Evolutionary conservation across 2,888 invertebrate genomes (phyloP), one percentile per base, ranked within the genome.

Genomic region (Choristoneura rosaceana): DNA sequence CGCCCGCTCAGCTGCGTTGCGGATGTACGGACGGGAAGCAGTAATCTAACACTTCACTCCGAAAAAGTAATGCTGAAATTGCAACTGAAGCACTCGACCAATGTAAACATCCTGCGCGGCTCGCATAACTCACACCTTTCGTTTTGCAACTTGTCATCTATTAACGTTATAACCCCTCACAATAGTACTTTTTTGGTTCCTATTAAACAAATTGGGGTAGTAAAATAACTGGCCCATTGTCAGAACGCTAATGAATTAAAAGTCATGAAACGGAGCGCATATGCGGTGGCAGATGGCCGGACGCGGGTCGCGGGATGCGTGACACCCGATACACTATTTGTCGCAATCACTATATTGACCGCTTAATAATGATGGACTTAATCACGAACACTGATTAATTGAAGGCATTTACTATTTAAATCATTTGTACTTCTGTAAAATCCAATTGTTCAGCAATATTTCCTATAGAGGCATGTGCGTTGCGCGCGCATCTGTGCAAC

Each of bases 211-310:
- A 81, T 86, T 84, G 84, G 87, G 86, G 85, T 84, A 81, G 83
- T 77, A 78, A 82, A 87, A 86, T 82, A 87, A 87, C 81, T 79
- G 82, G 81, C 80, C 84, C 83, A 88, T 92, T 91, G 90, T 91
- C 80, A 84, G 82, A 81, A 79, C 82, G 78, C 86, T 92, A 92
- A 92, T 93, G 87, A 92, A 93, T 93, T 93, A 92, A 91, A 92
- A 87, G 84, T 90, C 88, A 90, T 85, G 86, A 89, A 92, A 89
- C 84, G 82, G 79, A 84, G 86, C 90, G 82, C 93, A 93, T 91
- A 92, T 93, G 91, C 83, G 88, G 84, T 89, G 92, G 91, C 93
- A 94, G 93, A 93, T 93, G 93, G 93, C 91, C 90, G 90, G 88
- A 90, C 91, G 90, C 90, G 83, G 86, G 87, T 50, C 69, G 73